Evolutionary conservation across 2,888 invertebrate species (phyloP), one percentile per base, ranked within the genome.

Genomic region (Yponomeuta cagnagella): DNA sequence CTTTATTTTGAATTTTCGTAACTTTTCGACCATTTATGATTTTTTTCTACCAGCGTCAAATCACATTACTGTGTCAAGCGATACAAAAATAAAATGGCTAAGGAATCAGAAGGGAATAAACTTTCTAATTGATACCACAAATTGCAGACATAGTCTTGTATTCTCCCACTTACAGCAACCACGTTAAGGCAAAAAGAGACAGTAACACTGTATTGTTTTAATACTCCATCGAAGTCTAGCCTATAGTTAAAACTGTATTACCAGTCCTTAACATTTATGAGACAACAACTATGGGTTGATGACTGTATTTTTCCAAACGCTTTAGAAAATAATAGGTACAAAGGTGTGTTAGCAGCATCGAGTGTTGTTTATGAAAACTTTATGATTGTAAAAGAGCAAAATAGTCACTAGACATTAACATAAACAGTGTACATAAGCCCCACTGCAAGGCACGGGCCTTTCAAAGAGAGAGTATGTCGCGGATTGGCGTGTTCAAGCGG

Each of bases 241-340:
- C 15, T 63, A 58, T 23, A 31, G 23, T 74, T 74, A 76, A 74
- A 74, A 76, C 76, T 78, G 73, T 77, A 76, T 78, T 79, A 79
- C 77, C 72, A 77, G 76, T 78, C 76, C 79, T 83, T 77, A 79
- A 82, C 82, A 82, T 83, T 79, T 81, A 83, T 83, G 82, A 80
- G 79, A 71, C 73, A 72, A 70, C 33, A 71, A 73, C 73, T 72
- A 76, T 74, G 70, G 70, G 15, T 68, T 75, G 76, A 77, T 79
- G 73, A 78, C 78, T 73, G 78, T 78, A 73, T 75, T 77, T 15
- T 2, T 12, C 10, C 52, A 58, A 58, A 12, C 52, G 52, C 15
- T 58, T 58, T 12, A 15, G 52, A 58, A 2, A 58, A 58, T 58
- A 43, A 43, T 43, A 43, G 43, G 1, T 8, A 8, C 43, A 43